These are phyloP conservation scores for Coptodon rendalli DNA, from an alignment of 2,113 vertebrate species.

Conservation along the genomic window DNA sequence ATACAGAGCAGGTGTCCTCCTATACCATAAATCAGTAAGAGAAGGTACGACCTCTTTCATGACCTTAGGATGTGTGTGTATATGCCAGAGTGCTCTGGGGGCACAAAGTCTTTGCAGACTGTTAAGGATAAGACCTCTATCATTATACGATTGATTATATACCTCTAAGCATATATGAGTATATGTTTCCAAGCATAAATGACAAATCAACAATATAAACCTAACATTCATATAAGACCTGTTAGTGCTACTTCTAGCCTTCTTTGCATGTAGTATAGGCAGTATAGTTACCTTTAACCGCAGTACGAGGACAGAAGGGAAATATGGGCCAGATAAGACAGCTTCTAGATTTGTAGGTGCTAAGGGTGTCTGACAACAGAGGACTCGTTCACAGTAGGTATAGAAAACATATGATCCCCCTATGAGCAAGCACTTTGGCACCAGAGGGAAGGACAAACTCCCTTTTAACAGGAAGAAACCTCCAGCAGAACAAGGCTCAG, in stretches of 20 bases:
- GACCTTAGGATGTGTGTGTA: not conserved
- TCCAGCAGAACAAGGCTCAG: not conserved
- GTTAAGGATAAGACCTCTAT: not conserved
- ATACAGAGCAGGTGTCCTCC: not conserved
- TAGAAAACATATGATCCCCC: not conserved
- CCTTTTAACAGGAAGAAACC: not conserved
- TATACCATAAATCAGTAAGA: not conserved
- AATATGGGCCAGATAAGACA: not conserved
- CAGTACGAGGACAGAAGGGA: not conserved
- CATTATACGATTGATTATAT: not conserved
- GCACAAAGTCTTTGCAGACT: not conserved
- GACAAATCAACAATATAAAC: not conserved
- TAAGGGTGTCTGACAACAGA: not conserved
- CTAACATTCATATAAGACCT: not conserved
- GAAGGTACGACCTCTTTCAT: not conserved
- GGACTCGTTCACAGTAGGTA: no score
- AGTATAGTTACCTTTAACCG: not conserved
- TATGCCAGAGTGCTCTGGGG: not conserved
- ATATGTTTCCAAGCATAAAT: not conserved
- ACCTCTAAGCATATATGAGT: not conserved
- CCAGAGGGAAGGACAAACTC: not conserved
- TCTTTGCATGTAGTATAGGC: not conserved
- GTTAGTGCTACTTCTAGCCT: not conserved
- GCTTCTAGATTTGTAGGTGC: not conserved
- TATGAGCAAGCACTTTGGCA: not conserved